Evolutionary conservation across 2,113 vertebrate species (phyloP), one percentile per base, ranked within the genome.

Genomic region (Motacilla tschutschensis): DNA sequence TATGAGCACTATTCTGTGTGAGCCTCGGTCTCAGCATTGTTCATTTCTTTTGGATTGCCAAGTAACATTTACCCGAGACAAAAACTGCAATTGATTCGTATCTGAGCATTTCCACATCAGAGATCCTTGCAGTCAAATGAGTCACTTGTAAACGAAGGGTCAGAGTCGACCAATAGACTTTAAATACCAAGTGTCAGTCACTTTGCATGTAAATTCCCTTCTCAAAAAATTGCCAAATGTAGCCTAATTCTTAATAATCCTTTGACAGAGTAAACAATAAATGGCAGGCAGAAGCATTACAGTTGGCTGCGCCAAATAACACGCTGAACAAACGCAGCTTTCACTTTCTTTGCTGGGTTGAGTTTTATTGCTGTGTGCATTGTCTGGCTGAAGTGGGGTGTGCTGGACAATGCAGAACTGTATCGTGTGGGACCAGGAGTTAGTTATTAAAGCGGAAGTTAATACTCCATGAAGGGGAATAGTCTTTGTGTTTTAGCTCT

Each of bases 241-340:
- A 90, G 80, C 76, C 46, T 89, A 71, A 91, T 91, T 93, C 90
- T 94, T 93, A 93, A 94, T 90, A 94, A 92, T 94, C 88, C 93
- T 94, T 91, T 92, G 89, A 90, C 76, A 85, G 90, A 85, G 90
- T 85, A 89, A 93, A 80, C 86, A 93, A 85, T 93, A 83, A 94
- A 89, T 90, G 88, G 88, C 90, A 91, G 91, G 90, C 88, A 89
- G 87, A 62, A 75, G 89, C 92, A 87, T 93, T 88, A 81, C 75
- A 86, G 87, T 93, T 90, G 76, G 92, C 89, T 92, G 87, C 63
- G 63, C 95, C 85, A 91, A 95, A 85, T 86, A 92, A 87, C 93
- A 65, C 48, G 82, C 94, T 92, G 93, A 95, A 95, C 95, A 96
- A 89, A 91, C 22, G 90, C 90, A 89, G 93, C 91, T 94, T 89